These are phyloP conservation scores for Semnornis frantzii DNA, from an alignment of 2,113 vertebrate species.

Conservation along the genomic window DNA sequence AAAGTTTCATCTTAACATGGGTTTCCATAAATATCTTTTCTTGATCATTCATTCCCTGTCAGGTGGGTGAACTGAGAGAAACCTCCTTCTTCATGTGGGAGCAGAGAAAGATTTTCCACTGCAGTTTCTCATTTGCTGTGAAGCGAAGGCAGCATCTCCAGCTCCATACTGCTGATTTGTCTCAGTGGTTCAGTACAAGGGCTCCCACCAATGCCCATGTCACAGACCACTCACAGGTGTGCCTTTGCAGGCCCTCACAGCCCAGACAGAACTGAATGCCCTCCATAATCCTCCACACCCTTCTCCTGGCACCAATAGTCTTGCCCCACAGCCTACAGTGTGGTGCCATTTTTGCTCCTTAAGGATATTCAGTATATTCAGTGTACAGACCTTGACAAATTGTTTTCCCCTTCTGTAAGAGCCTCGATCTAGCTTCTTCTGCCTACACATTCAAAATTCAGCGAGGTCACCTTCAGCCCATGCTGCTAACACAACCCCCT, in stretches of 20 bases:
- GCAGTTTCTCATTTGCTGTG: slow-evolving; percentile 8
- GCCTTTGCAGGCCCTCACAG: background rate
- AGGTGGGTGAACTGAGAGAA: slow-evolving; percentile 62
- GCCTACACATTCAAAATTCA: background rate
- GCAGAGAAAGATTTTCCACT: slow-evolving; percentile 48
- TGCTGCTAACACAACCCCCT: background rate
- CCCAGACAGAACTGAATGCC: background rate
- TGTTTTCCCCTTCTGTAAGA: background rate
- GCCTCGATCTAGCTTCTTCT: background rate
- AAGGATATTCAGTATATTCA: background rate
- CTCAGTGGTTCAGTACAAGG: background rate
- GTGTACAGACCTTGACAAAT: background rate
- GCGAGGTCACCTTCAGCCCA: background rate
- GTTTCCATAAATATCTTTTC: slow-evolving; percentile 57
- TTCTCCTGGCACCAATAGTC: background rate
- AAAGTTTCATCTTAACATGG: background rate
- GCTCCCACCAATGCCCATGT: background rate
- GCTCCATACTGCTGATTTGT: background rate
- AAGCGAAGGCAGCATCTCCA: background rate
- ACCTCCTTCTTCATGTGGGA: slow-evolving; percentile 48
- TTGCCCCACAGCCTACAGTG: background rate
- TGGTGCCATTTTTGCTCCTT: background rate
- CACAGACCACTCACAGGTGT: background rate
- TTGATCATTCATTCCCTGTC: slow-evolving; percentile 52
- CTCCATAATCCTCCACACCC: background rate